Percentiles rank a stretch among this genome's conserved stretches.
phyloP scores from a whole-genome alignment of 2,888 invertebrate genomes.

The Plusia festucae region DNA sequence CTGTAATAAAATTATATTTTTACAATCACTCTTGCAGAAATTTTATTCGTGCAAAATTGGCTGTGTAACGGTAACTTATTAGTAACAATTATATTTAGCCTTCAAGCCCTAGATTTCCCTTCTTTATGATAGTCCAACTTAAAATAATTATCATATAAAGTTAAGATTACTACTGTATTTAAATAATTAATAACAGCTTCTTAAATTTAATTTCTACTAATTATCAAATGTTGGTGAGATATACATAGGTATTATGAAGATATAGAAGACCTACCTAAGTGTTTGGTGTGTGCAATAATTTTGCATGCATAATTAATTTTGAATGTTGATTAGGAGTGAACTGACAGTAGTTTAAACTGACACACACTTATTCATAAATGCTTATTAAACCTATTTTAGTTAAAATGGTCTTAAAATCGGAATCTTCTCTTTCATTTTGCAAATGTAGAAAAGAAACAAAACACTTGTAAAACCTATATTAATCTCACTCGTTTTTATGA shows the following conservation, averaged over 20 bases:
- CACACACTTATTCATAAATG: too few species aligned
- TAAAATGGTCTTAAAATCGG: too few species aligned
- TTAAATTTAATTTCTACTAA: background rate
- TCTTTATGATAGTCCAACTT: constrained; percentile 18
- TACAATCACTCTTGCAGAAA: constrained; percentile 25
- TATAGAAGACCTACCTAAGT: background rate
- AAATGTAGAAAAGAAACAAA: too few species aligned
- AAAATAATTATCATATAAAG: background rate
- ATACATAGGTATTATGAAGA: too few species aligned
- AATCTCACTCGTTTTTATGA: too few species aligned
- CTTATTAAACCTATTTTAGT: too few species aligned
- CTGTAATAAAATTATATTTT: background rate
- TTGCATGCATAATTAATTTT: background rate
- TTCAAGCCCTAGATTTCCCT: constrained; percentile 26
- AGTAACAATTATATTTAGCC: constrained; percentile 17
- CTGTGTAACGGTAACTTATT: constrained; percentile 19
- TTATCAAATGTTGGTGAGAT: background rate
- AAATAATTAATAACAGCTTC: background rate
- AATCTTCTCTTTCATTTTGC: too few species aligned
- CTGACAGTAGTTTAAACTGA: constrained; percentile 1
- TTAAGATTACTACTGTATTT: background rate
- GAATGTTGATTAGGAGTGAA: background rate
- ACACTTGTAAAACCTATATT: too few species aligned
- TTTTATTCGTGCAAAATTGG: constrained; percentile 18
- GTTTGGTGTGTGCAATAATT: background rate